Percentiles rank a stretch among this genome's conserved stretches.
Evolutionary conservation across 2,888 invertebrate species (phyloP).

Genomic region (Dryadula phaetusa): DNA sequence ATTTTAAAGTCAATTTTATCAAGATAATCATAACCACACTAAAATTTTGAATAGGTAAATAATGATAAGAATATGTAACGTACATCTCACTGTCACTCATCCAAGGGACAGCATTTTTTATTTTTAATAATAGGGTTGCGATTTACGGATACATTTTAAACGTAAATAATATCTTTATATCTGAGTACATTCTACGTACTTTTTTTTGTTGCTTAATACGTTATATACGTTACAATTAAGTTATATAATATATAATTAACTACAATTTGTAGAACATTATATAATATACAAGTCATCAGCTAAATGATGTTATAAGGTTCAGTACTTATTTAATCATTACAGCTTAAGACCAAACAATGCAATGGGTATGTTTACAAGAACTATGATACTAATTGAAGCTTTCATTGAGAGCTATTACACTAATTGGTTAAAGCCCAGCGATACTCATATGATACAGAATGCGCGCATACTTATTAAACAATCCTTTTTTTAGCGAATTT

Average conservation of each 20-base stretch:
- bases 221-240: neutral
- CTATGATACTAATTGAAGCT: conserved; percentile 44
- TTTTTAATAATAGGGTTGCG: no score
- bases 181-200: neutral
- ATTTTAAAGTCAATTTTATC: no score
- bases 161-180: neutral
- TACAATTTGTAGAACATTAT: neutral
- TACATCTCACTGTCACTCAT: no score
- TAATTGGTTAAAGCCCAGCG: conserved; percentile 57
- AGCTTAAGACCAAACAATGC: conserved; percentile 24
- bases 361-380: conserved; percentile 34
- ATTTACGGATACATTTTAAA: neutral
- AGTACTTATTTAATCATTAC: conserved; percentile 18
- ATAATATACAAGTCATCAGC: conserved; percentile 1
- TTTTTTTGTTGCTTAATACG: no score
- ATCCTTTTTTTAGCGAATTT: neutral
- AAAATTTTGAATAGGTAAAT: neutral
- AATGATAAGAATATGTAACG: neutral
- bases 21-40: neutral
- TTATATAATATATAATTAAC: neutral
- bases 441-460: conserved; percentile 15
- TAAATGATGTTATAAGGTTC: conserved; percentile 11
- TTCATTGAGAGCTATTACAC: conserved; percentile 51
- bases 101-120: no score
- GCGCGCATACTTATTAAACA: conserved; percentile 10